Conservation (phyloP, 1,140 invertebrate species). For the honey bee (Apis mellifera) region Amel_HAv3.1 CM009946.2:3788001-3788500, state of each 20-base stretch:
- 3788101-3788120: not conserved
- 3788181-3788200: no score
- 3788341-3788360: no score
- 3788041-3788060: not conserved
- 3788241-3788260: no score
- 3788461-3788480: not conserved
- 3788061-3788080: slow-evolving; percentile 33
- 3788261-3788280: no score
- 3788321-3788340: no score
- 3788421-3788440: no score
- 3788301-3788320: no score
- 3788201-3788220: no score
- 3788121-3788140: slow-evolving; percentile 10
- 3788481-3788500: not conserved
- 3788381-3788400: not conserved
- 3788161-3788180: no score
- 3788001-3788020: slow-evolving; percentile 39
- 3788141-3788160: not conserved
- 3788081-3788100: slow-evolving; percentile 23
- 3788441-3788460: not conserved
- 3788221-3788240: no score
- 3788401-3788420: not conserved
- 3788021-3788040: slow-evolving; percentile 15
- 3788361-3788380: no score
- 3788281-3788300: no score